A percentile compares a stretch with the other conserved stretches of the same genome.
Conservation (phyloP, 37 sponge, comb jelly and placozoan genomes). For the Beroe ovata region DNA sequence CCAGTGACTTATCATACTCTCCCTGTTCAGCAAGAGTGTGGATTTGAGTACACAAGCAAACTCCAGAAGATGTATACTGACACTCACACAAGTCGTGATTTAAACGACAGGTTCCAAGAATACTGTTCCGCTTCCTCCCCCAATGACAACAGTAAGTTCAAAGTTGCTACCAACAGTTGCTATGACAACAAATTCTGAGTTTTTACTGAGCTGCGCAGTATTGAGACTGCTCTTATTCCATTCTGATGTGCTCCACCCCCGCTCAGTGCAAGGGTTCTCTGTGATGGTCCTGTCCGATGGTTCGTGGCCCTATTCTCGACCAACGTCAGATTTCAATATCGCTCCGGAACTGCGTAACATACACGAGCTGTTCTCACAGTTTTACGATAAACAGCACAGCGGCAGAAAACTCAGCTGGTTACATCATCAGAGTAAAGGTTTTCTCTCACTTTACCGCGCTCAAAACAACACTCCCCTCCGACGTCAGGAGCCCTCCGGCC, state of each 20-base stretch:
- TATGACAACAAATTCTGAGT: not conserved
- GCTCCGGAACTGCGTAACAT: constrained; percentile 31
- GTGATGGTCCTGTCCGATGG: constrained; percentile 92
- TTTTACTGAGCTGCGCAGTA: too few relatives aligned
- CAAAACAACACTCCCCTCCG: too few relatives aligned
- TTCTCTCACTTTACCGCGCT: too few relatives aligned
- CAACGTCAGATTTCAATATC: constrained; percentile 60
- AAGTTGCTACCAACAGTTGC: too few relatives aligned
- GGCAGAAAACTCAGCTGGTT: constrained; percentile 96
- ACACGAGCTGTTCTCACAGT: constrained; percentile 76
- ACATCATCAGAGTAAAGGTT: constrained; percentile 75
- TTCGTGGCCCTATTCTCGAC: constrained; percentile 88
- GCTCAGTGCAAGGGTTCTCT: constrained; percentile 74
- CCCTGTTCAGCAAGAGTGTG: constrained; percentile 59
- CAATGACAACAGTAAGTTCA: constrained; percentile 5
- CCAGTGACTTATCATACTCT: too few relatives aligned
- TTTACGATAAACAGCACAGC: constrained; percentile 92
- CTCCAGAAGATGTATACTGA: constrained; percentile 98
- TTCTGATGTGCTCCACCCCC: too few relatives aligned
- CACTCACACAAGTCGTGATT: constrained; percentile 88
- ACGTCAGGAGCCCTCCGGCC: too few relatives aligned
- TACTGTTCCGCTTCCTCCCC: not conserved
- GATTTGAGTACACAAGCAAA: constrained; percentile 97
- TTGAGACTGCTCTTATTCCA: too few relatives aligned
- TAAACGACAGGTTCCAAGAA: constrained; percentile 84